Evolutionary conservation across 2,797 vertebrate genomes (phyloP).

Genomic region (Rachycentron canadum): DNA sequence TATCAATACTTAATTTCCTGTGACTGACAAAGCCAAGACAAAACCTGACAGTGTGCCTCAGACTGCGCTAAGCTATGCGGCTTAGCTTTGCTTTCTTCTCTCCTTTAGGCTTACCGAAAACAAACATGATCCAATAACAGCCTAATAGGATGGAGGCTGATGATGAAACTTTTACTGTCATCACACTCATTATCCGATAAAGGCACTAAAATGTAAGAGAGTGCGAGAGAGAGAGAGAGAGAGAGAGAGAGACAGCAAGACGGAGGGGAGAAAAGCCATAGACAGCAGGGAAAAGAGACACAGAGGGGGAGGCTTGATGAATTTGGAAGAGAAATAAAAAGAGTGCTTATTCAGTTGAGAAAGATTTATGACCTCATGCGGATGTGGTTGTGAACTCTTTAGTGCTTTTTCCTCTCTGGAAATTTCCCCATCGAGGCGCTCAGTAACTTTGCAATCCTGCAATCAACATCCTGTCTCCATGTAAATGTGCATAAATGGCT

Average conservation of each 20-base stretch:
- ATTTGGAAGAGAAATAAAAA: conserved; percentile 76
- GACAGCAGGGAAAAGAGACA: conserved; percentile 40
- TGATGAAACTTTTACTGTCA: conserved; percentile 81
- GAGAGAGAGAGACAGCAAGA: conserved; percentile 18
- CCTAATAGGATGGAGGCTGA: conserved; percentile 77
- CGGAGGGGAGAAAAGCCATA: conserved; percentile 28
- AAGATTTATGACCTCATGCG: conserved; percentile 81
- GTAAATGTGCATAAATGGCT: conserved; percentile 84
- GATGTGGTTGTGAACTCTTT: conserved; percentile 75
- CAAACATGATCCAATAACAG: conserved; percentile 78
- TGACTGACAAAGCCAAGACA: conserved; percentile 62
- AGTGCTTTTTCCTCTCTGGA: conserved; percentile 67
- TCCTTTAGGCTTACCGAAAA: conserved; percentile 73
- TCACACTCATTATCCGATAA: conserved; percentile 72
- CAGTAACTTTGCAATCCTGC: conserved; percentile 76
- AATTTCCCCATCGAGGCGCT: conserved; percentile 71
- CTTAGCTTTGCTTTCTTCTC: conserved; percentile 64
- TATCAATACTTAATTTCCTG: conserved; percentile 44
- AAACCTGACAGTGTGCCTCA: conserved; percentile 61
- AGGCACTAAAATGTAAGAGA: conserved; percentile 58
- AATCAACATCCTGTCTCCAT: conserved; percentile 85
- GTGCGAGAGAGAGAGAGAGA: conserved; percentile 13
- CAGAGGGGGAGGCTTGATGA: conserved; percentile 58
- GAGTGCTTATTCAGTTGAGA: conserved; percentile 77
- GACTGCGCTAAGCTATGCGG: conserved; percentile 32